Conservation (phyloP, 2,888 invertebrate genomes). For the Scaptomyza cyrtandrae region DNA sequence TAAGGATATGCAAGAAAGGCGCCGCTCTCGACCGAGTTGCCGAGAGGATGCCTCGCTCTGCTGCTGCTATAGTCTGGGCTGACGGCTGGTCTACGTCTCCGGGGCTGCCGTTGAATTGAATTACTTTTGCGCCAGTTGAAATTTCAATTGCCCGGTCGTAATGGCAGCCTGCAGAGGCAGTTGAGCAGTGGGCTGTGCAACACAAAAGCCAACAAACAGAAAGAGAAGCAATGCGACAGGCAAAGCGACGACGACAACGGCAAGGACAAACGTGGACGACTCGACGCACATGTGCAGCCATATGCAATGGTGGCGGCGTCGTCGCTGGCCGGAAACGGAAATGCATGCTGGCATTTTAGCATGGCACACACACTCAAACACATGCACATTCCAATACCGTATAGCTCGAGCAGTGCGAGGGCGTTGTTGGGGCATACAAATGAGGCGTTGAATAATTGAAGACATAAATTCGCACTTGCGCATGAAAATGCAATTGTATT, state of each 20-base stretch:
- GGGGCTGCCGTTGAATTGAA: constrained; percentile 80
- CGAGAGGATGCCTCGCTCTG: constrained; percentile 11
- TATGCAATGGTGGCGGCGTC: constrained; percentile 55
- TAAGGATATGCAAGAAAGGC: constrained; percentile 58
- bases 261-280: constrained; percentile 24
- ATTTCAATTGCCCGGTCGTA: constrained; percentile 71
- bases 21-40: constrained; percentile 8
- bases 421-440: constrained; percentile 61
- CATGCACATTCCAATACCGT: constrained; percentile 2
- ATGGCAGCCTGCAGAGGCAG: neutral
- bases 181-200: neutral
- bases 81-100: constrained; percentile 60
- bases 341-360: constrained; percentile 79
- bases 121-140: constrained; percentile 79
- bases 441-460: constrained; percentile 82
- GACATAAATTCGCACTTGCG: constrained; percentile 79
- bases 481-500: constrained; percentile 44
- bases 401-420: constrained; percentile 1
- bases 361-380: constrained; percentile 40
- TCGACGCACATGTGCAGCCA: constrained; percentile 71
- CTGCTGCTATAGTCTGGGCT: constrained; percentile 9
- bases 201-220: constrained; percentile 32
- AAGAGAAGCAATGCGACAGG: constrained; percentile 3
- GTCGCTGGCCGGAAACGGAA: constrained; percentile 75
- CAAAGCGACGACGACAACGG: constrained; percentile 5